Percentiles rank a stretch among this genome's conserved stretches.
These are phyloP conservation scores for Onychomys torridus DNA, from an alignment of 2,797 vertebrate genomes.

Conservation along the genomic window DNA sequence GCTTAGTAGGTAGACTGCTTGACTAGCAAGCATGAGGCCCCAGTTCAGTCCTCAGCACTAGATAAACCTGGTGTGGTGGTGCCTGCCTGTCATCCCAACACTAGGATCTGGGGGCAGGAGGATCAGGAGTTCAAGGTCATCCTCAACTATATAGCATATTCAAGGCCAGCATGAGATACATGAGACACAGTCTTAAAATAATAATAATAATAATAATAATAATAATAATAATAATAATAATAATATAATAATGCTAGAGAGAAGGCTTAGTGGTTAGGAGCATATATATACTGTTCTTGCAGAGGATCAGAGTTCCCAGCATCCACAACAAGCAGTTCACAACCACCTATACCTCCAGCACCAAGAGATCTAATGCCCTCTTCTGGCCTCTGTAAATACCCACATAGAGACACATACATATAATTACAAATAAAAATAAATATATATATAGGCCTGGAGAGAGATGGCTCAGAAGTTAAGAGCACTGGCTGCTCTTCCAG, in stretches of 20 bases:
- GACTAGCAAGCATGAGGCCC: neutral
- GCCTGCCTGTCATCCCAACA: neutral
- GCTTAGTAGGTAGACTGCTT: neutral
- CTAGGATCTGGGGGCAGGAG: neutral
- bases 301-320: neutral
- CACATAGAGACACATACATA: neutral
- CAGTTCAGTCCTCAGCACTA: neutral
- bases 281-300: neutral
- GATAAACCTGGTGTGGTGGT: neutral
- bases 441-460: no score
- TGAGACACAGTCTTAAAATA: neutral
- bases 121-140: neutral
- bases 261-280: neutral
- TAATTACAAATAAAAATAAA: neutral
- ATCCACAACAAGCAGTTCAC: neutral
- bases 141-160: neutral
- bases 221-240: no score
- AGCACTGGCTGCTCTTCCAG: no score
- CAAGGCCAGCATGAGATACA: neutral
- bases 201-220: no score
- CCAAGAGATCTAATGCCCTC: neutral
- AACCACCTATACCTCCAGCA: neutral
- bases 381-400: neutral
- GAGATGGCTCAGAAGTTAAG: no score
- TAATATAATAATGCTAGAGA: no score